Percentiles rank a stretch among this genome's conserved stretches.
Conservation (phyloP, 1,140 invertebrate genomes). For the Ganaspis sp. region DNA sequence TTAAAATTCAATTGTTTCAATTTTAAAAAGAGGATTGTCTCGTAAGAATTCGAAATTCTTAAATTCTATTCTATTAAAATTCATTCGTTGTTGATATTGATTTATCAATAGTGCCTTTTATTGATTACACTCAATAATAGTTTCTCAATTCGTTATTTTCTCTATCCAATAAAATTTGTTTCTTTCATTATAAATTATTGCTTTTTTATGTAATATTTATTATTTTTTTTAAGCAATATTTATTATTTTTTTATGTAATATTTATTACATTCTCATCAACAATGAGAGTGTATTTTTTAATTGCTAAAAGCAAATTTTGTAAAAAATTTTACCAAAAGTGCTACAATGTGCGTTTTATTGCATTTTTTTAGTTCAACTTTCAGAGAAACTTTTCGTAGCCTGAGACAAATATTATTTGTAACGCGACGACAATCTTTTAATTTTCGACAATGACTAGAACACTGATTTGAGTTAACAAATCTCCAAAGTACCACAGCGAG, state of each 20-base stretch:
- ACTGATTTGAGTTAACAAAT: background rate
- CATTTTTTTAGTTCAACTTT: background rate
- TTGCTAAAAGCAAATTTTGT: too few relatives aligned
- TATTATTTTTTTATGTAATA: too few relatives aligned
- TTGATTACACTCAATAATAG: background rate
- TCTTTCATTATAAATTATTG: background rate
- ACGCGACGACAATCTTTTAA: background rate
- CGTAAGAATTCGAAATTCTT: background rate
- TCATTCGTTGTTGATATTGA: background rate
- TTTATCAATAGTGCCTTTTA: background rate
- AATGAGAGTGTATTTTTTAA: too few relatives aligned
- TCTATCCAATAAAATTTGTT: background rate
- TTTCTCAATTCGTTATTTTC: background rate
- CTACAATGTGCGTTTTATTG: too few relatives aligned
- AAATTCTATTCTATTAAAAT: background rate
- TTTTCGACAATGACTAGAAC: slow-evolving; percentile 22
- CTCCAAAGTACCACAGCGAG: background rate
- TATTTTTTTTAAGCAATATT: too few relatives aligned
- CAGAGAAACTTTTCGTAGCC: background rate
- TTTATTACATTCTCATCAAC: too few relatives aligned
- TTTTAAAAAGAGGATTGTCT: slow-evolving; percentile 4
- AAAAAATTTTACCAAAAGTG: too few relatives aligned
- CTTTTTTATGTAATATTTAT: too few relatives aligned
- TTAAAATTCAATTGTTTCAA: background rate
- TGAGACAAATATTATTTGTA: background rate